phyloP scores from a whole-genome alignment of 2,113 vertebrate genomes.

The Indri indri region DNA sequence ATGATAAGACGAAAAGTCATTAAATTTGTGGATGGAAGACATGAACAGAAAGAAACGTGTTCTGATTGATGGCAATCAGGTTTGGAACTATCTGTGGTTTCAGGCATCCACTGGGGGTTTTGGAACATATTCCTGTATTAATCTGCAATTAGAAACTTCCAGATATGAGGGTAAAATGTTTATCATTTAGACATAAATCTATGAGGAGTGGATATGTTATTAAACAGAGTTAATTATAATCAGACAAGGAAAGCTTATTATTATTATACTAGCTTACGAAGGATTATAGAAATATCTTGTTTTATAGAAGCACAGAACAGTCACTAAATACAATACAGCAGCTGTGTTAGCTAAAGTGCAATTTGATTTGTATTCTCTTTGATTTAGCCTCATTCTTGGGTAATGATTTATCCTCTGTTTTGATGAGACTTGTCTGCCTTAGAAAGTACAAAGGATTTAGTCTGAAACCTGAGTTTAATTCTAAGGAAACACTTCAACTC shows the following conservation, averaged over 20 bases:
- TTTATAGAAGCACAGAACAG: neutral
- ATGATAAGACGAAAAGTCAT: neutral
- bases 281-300: neutral
- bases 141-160: neutral
- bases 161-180: neutral
- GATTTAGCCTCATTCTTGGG: neutral
- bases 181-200: neutral
- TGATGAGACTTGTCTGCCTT: neutral
- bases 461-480: neutral
- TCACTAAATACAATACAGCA: neutral
- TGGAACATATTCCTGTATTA: neutral
- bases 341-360: neutral
- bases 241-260: neutral
- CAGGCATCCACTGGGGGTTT: neutral
- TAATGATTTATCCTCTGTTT: neutral
- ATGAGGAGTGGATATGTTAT: neutral
- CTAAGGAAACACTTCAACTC: neutral
- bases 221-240: neutral
- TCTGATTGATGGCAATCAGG: neutral
- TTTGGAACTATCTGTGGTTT: neutral
- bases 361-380: neutral
- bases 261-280: neutral
- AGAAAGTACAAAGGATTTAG: neutral
- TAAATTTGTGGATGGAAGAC: neutral
- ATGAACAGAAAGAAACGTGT: neutral